phyloP scores from a whole-genome alignment of 2,797 vertebrate species.

The Glyptemys insculpta region DNA sequence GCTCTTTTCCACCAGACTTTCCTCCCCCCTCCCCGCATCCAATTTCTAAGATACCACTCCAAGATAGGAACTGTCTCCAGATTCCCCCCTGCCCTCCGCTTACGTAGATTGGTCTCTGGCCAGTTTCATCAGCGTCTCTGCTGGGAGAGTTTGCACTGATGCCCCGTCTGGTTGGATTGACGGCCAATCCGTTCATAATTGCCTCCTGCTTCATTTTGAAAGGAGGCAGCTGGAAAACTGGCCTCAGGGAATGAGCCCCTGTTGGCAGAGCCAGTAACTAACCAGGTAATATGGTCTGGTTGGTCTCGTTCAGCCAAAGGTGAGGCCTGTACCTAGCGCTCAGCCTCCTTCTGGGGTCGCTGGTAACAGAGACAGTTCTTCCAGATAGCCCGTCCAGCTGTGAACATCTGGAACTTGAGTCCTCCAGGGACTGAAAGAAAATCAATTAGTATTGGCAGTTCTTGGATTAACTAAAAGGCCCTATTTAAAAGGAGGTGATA shows the following conservation, averaged over 20 bases:
- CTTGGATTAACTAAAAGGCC: rapidly evolving
- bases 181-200: not conserved
- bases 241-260: not conserved
- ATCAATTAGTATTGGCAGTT: rapidly evolving
- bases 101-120: not conserved
- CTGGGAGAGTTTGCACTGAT: not conserved
- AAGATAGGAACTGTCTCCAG: not conserved
- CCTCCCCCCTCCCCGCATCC: not conserved
- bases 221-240: not conserved
- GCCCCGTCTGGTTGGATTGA: not conserved
- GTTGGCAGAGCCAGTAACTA: rapidly evolving
- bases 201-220: not conserved
- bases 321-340: rapidly evolving
- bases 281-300: rapidly evolving
- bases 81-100: not conserved
- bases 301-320: not conserved
- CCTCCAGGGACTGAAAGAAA: not conserved
- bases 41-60: not conserved
- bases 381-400: not conserved
- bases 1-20: not conserved
- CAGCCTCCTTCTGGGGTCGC: not conserved
- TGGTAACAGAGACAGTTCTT: rapidly evolving
- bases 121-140: not conserved
- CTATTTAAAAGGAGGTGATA: rapidly evolving
- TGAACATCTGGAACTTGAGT: not conserved